A percentile compares a stretch with the other conserved stretches of the same genome.
Conservation (phyloP, 2,888 invertebrate species). For the Tipula lateralis region DNA sequence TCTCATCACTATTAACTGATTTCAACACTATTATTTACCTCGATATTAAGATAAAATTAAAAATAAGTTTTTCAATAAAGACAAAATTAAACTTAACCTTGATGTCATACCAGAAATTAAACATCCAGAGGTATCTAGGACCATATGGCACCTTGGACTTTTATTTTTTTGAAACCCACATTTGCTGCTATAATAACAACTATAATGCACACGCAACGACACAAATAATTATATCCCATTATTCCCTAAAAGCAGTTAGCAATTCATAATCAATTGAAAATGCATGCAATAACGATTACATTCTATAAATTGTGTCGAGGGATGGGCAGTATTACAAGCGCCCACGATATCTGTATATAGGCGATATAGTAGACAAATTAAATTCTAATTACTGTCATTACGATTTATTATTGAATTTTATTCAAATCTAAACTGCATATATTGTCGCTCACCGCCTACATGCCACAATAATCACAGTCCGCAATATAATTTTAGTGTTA, state of each 20-base stretch:
- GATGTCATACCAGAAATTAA: no score
- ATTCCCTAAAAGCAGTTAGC: neutral
- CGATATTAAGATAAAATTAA: no score
- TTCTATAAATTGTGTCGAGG: neutral
- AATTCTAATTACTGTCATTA: slow-evolving; percentile 19
- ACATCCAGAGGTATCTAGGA: no score
- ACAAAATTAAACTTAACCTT: no score
- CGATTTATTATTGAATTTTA: neutral
- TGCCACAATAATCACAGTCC: neutral
- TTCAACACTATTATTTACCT: no score
- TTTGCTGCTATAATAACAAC: neutral
- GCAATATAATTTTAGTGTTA: neutral
- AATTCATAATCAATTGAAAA: neutral
- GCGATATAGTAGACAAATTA: neutral
- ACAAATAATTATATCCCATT: no score
- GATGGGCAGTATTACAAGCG: neutral
- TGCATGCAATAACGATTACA: neutral
- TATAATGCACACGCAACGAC: neutral
- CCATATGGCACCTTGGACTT: no score
- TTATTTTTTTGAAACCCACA: no score
- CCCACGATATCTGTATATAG: neutral
- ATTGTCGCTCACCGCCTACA: neutral
- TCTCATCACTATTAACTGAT: no score
- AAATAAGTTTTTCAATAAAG: no score
- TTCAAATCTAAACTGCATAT: neutral